Conservation (phyloP, 2,888 invertebrate genomes). For the Formica aserva region DNA sequence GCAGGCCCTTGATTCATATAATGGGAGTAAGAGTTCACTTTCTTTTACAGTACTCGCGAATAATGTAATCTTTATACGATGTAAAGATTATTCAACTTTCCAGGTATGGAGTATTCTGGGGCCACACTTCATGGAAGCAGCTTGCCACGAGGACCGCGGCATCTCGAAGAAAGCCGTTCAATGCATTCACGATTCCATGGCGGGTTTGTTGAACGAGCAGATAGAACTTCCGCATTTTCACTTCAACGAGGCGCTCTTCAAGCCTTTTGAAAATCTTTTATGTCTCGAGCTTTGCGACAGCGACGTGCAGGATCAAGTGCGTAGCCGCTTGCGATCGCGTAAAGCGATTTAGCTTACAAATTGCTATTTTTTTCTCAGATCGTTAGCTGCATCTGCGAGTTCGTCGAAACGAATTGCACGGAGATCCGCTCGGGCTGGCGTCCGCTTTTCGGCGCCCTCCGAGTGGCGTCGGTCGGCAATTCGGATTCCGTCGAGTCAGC, state of each 20-base stretch:
- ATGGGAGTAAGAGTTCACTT: conserved; percentile 88
- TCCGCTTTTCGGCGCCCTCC: conserved; percentile 96
- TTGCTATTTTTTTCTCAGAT: conserved; percentile 88
- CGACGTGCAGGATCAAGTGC: conserved; percentile 92
- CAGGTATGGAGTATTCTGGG: conserved; percentile 95
- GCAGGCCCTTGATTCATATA: conserved; percentile 95
- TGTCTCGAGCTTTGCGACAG: conserved; percentile 97
- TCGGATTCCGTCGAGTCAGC: conserved; percentile 90
- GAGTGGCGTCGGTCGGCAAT: conserved; percentile 91
- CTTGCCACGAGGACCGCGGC: conserved; percentile 95
- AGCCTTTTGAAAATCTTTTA: conserved; percentile 97
- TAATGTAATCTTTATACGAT: not conserved
- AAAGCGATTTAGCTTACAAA: not conserved
- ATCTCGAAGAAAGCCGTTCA: conserved; percentile 96
- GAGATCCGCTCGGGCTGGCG: conserved; percentile 99
- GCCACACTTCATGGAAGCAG: conserved; percentile 97
- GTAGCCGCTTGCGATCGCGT: not conserved
- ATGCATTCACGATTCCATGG: conserved; percentile 96
- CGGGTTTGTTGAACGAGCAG: conserved; percentile 94
- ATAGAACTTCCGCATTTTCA: conserved; percentile 97
- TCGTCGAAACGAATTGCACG: conserved; percentile 96
- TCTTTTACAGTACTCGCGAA: not conserved
- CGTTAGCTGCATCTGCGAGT: conserved; percentile 97
- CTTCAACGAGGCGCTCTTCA: conserved; percentile 97
- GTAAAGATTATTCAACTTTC: not conserved